These are phyloP conservation scores for Steinernema carpocapsae DNA, from an alignment of 2,888 invertebrate genomes.

Conservation along the genomic window DNA sequence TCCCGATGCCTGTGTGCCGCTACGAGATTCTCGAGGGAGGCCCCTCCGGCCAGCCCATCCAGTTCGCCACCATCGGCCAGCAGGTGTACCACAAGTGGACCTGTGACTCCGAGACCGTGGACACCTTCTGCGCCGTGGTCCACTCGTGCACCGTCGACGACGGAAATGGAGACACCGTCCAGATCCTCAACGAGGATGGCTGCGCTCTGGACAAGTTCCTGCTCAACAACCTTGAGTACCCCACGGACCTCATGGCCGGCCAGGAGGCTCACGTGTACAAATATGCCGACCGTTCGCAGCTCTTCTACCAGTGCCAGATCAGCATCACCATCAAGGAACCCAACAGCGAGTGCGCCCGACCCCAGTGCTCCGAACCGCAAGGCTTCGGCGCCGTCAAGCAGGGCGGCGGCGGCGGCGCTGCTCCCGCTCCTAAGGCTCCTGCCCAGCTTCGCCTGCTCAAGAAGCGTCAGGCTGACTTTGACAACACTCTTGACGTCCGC, in stretches of 20 bases:
- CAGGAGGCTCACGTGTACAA: constrained; percentile 69
- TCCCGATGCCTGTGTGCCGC: constrained; percentile 68
- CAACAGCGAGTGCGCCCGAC: constrained; percentile 64
- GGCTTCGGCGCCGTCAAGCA: constrained; percentile 64
- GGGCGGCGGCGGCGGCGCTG: constrained; percentile 43
- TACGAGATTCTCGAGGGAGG: constrained; percentile 68
- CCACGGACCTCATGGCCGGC: constrained; percentile 68
- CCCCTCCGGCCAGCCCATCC: constrained; percentile 66
- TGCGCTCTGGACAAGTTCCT: constrained; percentile 68
- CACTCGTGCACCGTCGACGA: constrained; percentile 68
- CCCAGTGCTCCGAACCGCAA: constrained; percentile 63
- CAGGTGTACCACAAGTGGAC: constrained; percentile 69
- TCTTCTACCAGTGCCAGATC: constrained; percentile 69
- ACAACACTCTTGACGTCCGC: constrained; percentile 65
- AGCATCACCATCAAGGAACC: constrained; percentile 67
- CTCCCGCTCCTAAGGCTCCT: constrained; percentile 44
- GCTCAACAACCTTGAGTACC: constrained; percentile 68
- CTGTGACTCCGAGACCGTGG: constrained; percentile 66
- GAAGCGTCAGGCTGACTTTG: constrained; percentile 55
- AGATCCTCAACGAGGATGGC: constrained; percentile 67
- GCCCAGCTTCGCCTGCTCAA: constrained; percentile 60
- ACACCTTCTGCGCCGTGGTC: constrained; percentile 68
- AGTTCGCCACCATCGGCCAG: constrained; percentile 67
- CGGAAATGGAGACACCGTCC: constrained; percentile 66
- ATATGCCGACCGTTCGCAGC: constrained; percentile 66